Percentiles rank a stretch among this genome's conserved stretches.
Conservation (phyloP, 1,140 invertebrate genomes). For the Aphis craccivora region DNA sequence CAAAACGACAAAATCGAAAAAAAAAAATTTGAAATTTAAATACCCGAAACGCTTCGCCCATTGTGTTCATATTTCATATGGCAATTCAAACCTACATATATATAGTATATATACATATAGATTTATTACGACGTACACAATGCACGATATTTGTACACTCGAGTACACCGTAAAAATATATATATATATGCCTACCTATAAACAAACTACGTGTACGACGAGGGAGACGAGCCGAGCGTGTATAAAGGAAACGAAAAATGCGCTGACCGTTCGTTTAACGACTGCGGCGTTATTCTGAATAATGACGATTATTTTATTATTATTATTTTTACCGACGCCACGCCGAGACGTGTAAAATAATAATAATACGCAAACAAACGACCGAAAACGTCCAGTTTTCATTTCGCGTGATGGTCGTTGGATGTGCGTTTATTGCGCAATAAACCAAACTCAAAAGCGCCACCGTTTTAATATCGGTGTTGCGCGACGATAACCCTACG, state of each 20-base stretch:
- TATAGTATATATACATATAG: too few relatives aligned
- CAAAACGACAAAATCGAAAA: not conserved
- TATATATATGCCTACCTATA: not conserved
- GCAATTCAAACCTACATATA: not conserved
- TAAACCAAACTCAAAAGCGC: not conserved
- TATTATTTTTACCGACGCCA: not conserved
- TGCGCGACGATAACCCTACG: not conserved
- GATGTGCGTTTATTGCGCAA: not conserved
- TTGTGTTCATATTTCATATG: not conserved
- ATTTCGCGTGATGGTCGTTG: not conserved
- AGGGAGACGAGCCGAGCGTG: not conserved
- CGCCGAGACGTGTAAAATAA: not conserved
- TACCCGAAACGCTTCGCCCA: not conserved
- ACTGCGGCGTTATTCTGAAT: not conserved
- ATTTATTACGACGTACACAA: not conserved
- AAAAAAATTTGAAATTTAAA: conserved; percentile 17
- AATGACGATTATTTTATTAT: not conserved
- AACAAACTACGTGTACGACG: not conserved
- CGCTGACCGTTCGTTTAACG: not conserved
- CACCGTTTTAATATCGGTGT: not conserved
- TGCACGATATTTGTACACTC: not conserved
- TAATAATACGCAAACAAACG: not conserved
- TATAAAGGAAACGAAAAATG: not conserved
- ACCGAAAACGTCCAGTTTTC: not conserved
- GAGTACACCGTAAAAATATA: not conserved